Conservation (phyloP, 2,888 invertebrate species). For the Chloromyia formosa region DNA sequence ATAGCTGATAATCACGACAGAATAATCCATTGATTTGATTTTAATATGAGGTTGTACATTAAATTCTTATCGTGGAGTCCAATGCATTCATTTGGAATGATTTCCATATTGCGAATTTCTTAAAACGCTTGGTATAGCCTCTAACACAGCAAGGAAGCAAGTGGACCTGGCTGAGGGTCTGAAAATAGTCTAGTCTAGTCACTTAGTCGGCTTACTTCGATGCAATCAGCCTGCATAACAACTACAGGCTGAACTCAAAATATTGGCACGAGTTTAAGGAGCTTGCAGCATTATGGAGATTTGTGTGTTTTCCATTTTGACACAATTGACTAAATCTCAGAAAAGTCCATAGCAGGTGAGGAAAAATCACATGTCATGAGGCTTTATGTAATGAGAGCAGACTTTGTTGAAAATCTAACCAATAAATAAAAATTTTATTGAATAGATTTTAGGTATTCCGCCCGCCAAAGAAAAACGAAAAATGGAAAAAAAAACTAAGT, state of each 20-base stretch:
- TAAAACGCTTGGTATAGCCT: no score
- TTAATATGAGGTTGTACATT: constrained; percentile 17
- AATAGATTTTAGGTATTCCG: no score
- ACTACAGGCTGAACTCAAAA: background rate
- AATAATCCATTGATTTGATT: no score
- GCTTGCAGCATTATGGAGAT: background rate
- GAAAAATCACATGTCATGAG: constrained; percentile 3
- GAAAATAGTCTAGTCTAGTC: background rate
- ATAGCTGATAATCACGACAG: no score
- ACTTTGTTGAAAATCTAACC: no score
- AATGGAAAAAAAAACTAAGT: no score
- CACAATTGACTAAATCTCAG: constrained; percentile 7
- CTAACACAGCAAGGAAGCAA: background rate
- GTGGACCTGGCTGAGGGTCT: background rate
- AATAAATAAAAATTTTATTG: no score
- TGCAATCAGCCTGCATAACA: background rate
- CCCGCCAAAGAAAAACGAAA: no score
- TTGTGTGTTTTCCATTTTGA: constrained; percentile 20
- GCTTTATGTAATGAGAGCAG: background rate
- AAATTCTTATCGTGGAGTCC: constrained; percentile 5
- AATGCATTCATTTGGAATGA: background rate
- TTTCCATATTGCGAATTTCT: background rate
- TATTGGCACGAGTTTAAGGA: background rate
- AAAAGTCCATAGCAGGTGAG: constrained; percentile 6
- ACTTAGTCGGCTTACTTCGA: constrained; percentile 4